phyloP scores from a whole-genome alignment of 2,888 invertebrate genomes.

The Penaeus monodon region DNA sequence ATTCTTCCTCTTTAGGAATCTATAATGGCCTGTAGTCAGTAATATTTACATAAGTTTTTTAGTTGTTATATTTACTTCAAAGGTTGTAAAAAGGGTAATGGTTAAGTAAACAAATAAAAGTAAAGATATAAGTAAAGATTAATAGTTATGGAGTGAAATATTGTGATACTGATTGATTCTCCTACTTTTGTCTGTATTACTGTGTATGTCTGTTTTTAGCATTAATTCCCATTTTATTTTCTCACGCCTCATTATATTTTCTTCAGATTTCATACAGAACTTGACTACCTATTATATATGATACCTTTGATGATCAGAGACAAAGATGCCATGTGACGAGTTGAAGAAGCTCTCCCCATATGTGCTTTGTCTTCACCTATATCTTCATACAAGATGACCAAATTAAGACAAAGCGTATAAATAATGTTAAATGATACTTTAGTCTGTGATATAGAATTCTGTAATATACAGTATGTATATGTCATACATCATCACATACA shows the following conservation, averaged over 20 bases:
- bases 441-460: not conserved
- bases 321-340: constrained; percentile 74
- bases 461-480: not conserved
- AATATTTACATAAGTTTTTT: no score
- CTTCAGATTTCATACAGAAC: constrained; percentile 63
- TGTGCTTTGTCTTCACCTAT: constrained; percentile 75
- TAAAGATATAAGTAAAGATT: no score
- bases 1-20: no score
- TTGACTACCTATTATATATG: constrained; percentile 77
- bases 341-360: constrained; percentile 76
- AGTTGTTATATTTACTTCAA: no score
- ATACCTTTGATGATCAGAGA: constrained; percentile 79
- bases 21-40: no score
- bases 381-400: constrained; percentile 62
- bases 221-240: constrained; percentile 32
- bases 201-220: not conserved
- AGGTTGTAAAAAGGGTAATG: no score
- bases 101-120: no score
- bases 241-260: not conserved
- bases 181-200: not conserved
- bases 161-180: not conserved
- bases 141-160: not conserved
- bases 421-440: not conserved
- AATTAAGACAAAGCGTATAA: constrained; percentile 12
- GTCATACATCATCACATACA: no score